A percentile compares a stretch with the other conserved stretches of the same genome.
Evolutionary conservation across 1,140 invertebrate genomes (phyloP).

Genomic region (Goniozus legneri): DNA sequence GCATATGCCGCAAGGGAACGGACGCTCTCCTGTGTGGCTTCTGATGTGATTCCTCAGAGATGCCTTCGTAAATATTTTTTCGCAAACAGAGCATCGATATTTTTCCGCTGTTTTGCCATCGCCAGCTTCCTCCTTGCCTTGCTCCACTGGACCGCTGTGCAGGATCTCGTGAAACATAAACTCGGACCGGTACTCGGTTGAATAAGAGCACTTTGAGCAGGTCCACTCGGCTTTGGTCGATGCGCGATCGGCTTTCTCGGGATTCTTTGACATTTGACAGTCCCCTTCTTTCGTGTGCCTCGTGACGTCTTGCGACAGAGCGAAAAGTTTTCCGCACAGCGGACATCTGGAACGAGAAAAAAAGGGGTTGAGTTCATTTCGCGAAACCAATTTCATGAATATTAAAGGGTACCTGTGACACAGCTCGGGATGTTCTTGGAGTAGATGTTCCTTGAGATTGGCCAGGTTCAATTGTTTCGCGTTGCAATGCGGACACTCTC

Average conservation of each 20-base stretch:
- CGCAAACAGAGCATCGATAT: conserved; percentile 65
- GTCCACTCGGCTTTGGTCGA: conserved; percentile 24
- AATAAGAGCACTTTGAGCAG: conserved; percentile 52
- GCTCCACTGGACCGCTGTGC: conserved; percentile 52
- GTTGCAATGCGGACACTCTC: conserved; percentile 62
- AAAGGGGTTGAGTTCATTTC: background rate
- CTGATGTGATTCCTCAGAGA: conserved; percentile 68
- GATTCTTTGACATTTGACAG: conserved; percentile 13
- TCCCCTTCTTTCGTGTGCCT: conserved; percentile 57
- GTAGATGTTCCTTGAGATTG: conserved; percentile 65
- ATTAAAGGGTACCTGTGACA: conserved; percentile 54
- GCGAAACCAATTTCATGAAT: background rate
- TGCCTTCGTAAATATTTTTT: conserved; percentile 66
- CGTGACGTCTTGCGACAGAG: conserved; percentile 68
- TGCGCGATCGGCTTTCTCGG: background rate
- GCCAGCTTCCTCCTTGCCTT: conserved; percentile 35
- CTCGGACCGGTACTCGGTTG: conserved; percentile 55
- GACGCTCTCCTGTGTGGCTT: conserved; percentile 74
- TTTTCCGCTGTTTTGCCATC: conserved; percentile 45
- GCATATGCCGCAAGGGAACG: conserved; percentile 65
- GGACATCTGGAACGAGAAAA: conserved; percentile 59
- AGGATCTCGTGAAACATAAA: conserved; percentile 65
- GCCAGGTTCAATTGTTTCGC: conserved; percentile 53
- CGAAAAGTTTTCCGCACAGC: conserved; percentile 65
- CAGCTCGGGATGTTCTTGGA: conserved; percentile 59